Percentiles rank a stretch among this genome's conserved stretches.
Conservation (phyloP, 2,888 invertebrate genomes). For the Cyaniris semiargus region DNA sequence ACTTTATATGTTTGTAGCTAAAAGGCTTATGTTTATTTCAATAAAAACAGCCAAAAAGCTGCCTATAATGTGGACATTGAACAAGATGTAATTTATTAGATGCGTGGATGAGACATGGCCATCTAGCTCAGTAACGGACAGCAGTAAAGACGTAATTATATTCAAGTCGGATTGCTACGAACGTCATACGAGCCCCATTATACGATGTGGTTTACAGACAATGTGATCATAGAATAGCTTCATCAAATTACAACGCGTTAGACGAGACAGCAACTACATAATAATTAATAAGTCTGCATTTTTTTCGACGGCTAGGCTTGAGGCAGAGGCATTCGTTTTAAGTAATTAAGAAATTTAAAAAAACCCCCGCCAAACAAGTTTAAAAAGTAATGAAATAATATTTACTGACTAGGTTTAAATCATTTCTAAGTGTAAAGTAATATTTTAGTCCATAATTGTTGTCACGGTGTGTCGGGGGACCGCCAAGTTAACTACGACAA, state of each 20-base stretch:
- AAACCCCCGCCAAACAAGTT: no score
- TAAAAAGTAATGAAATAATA: no score
- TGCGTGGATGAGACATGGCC: not conserved
- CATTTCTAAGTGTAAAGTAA: no score
- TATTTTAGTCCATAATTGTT: no score
- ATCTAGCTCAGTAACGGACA: not conserved
- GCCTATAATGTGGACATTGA: not conserved
- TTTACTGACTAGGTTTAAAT: no score
- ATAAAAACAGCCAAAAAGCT: not conserved
- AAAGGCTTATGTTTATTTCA: not conserved
- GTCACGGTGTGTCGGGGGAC: no score
- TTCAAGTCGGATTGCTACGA: constrained; percentile 2
- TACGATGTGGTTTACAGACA: constrained; percentile 1
- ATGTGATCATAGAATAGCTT: not conserved
- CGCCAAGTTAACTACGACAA: no score
- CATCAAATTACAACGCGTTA: not conserved
- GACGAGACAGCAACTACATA: not conserved
- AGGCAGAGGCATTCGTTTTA: no score
- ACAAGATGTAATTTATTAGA: not conserved
- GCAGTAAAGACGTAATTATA: not conserved
- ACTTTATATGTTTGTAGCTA: no score
- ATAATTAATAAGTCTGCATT: no score
- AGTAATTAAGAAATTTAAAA: no score
- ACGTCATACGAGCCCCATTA: not conserved
- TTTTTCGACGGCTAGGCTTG: no score